Evolutionary conservation across 2,113 vertebrate species (phyloP).

Genomic region (Cebus imitator): DNA sequence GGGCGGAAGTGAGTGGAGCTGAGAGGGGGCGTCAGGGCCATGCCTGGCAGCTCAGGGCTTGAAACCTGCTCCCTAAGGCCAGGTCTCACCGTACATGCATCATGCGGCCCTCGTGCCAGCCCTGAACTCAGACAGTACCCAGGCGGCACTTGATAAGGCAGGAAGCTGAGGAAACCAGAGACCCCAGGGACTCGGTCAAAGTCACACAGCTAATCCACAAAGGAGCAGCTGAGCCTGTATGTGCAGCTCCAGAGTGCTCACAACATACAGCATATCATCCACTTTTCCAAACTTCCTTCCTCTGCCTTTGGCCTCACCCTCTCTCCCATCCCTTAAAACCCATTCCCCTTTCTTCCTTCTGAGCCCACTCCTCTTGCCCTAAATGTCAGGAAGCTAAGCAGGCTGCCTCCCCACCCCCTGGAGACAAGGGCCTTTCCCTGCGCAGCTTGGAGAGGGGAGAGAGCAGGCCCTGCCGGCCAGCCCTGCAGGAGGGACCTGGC

Average conservation of each 20-base stretch:
- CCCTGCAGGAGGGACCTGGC: background rate
- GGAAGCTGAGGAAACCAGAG: background rate
- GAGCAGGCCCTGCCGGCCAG: background rate
- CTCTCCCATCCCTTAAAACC: background rate
- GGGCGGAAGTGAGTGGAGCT: background rate
- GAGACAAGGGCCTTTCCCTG: background rate
- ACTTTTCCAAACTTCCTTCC: background rate
- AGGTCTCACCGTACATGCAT: no score
- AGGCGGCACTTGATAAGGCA: fast-evolving
- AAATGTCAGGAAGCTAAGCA: background rate
- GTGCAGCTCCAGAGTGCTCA: background rate
- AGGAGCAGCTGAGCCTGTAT: fast-evolving
- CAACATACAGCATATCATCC: background rate
- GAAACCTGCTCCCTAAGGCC: background rate
- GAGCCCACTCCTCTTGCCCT: background rate
- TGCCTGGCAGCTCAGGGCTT: no score
- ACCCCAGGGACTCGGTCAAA: background rate
- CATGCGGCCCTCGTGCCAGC: fast-evolving
- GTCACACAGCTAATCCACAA: background rate
- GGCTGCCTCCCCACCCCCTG: background rate
- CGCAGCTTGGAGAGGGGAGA: fast-evolving
- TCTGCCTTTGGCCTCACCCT: background rate
- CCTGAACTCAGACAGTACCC: background rate
- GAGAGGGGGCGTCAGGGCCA: background rate
- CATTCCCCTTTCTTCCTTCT: background rate